Percentiles rank a stretch among this genome's conserved stretches.
These are phyloP conservation scores for Buphagus erythrorhynchus DNA, from an alignment of 2,797 vertebrate species.

Conservation along the genomic window DNA sequence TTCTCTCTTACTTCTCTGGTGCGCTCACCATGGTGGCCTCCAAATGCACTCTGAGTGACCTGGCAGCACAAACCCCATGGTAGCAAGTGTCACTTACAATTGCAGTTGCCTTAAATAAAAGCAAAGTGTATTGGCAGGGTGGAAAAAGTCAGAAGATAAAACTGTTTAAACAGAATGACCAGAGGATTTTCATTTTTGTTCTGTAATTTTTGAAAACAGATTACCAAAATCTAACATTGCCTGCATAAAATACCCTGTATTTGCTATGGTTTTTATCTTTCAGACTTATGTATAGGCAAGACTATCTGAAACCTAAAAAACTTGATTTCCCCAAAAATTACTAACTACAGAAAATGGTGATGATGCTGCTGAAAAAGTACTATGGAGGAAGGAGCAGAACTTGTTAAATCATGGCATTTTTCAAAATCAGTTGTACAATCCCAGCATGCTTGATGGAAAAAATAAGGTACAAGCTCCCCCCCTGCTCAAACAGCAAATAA, in stretches of 20 bases:
- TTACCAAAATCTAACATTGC: background rate
- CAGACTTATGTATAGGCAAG: background rate
- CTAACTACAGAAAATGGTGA: background rate
- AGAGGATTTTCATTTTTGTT: background rate
- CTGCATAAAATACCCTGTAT: background rate
- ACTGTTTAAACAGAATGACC: background rate
- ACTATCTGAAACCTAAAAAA: background rate
- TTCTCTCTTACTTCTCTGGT: background rate
- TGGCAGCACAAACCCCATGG: background rate
- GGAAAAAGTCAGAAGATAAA: background rate
- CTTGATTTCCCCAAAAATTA: background rate
- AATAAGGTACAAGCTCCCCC: background rate
- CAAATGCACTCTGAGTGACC: background rate
- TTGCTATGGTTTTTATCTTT: background rate
- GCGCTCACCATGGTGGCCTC: background rate
- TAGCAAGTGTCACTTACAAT: background rate
- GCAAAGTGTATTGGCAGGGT: background rate
- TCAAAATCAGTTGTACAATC: background rate
- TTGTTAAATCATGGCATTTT: background rate
- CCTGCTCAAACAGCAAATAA: background rate
- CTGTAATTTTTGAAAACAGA: background rate
- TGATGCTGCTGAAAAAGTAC: background rate
- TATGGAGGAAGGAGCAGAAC: background rate
- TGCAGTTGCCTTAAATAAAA: background rate
- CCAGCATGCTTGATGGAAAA: background rate